A percentile compares a stretch with the other conserved stretches of the same genome.
phyloP scores from a whole-genome alignment of 2,888 invertebrate species.

The Drosophila cognata region DNA sequence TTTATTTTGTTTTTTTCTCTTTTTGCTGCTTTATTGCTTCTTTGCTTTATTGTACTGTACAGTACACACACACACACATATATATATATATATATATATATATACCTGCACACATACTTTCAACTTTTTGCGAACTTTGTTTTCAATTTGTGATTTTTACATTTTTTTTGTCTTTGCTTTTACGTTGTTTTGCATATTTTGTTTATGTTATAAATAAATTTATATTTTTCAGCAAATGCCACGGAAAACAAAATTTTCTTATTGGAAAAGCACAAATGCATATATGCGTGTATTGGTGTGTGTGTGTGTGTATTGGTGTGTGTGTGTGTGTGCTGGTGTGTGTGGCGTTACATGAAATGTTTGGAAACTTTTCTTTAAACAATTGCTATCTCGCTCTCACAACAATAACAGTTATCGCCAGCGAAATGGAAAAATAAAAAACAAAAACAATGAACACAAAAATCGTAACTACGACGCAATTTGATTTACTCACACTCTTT shows the following conservation, averaged over 20 bases:
- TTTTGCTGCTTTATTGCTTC: constrained; percentile 14
- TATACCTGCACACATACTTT: constrained; percentile 4
- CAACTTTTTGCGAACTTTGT: constrained; percentile 47
- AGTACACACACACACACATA: background rate
- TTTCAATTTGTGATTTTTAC: constrained; percentile 26
- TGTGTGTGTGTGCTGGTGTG: constrained; percentile 4
- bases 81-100: background rate
- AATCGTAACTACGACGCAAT: constrained; percentile 81
- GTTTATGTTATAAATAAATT: constrained; percentile 74
- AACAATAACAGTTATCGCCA: constrained; percentile 52
- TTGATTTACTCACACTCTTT: constrained; percentile 74
- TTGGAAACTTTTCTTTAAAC: constrained; percentile 44
- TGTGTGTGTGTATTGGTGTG: background rate
- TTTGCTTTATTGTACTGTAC: constrained; percentile 33
- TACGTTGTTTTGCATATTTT: constrained; percentile 45
- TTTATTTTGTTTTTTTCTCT: constrained; percentile 15
- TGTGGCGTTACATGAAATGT: constrained; percentile 22
- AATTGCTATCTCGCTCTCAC: constrained; percentile 54
- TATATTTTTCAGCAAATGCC: constrained; percentile 52
- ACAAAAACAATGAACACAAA: constrained; percentile 29
- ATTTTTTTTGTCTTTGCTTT: constrained; percentile 26
- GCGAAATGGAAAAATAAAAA: constrained; percentile 28
- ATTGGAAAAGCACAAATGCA: constrained; percentile 7
- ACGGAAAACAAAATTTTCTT: constrained; percentile 18
- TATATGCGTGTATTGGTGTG: constrained; percentile 1